Conservation (phyloP, 2,888 invertebrate species). For the Sericinus montela region DNA sequence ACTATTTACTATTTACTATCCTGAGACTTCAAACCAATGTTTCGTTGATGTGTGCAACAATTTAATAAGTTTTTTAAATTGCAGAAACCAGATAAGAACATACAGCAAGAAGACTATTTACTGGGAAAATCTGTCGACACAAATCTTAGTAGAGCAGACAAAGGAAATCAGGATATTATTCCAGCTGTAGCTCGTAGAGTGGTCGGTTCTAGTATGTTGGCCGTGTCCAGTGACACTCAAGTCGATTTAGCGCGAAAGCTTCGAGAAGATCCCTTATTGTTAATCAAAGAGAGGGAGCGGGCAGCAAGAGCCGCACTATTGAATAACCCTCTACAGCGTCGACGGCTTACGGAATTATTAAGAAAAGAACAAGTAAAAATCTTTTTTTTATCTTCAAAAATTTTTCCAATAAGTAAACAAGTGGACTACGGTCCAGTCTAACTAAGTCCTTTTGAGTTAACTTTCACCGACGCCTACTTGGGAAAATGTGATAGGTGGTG, state of each 20-base stretch:
- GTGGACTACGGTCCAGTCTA: no score
- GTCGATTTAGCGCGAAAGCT: conserved; percentile 93
- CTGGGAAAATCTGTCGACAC: conserved; percentile 91
- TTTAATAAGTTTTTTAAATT: conserved; percentile 25
- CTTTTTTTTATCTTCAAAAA: no score
- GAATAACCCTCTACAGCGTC: conserved; percentile 95
- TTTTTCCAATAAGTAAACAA: no score
- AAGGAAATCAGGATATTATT: conserved; percentile 86
- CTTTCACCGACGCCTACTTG: no score
- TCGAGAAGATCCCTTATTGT: conserved; percentile 94
- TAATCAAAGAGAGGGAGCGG: conserved; percentile 93
- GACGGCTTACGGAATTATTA: conserved; percentile 89
- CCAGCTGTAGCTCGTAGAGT: conserved; percentile 79
- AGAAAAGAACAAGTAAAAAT: conserved; percentile 72
- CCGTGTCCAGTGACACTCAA: conserved; percentile 80
- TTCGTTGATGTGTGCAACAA: neutral
- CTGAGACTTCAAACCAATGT: no score
- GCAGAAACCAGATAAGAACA: conserved; percentile 79
- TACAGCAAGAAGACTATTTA: conserved; percentile 93
- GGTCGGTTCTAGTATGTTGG: conserved; percentile 64
- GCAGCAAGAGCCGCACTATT: conserved; percentile 91
- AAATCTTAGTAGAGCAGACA: conserved; percentile 80
- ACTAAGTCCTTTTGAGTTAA: no score
- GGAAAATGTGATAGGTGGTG: no score
- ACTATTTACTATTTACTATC: no score